Evolutionary conservation across 2,797 vertebrate genomes (phyloP), one percentile per base, ranked within the genome.

Genomic region (Heteromormyrus szaboi): DNA sequence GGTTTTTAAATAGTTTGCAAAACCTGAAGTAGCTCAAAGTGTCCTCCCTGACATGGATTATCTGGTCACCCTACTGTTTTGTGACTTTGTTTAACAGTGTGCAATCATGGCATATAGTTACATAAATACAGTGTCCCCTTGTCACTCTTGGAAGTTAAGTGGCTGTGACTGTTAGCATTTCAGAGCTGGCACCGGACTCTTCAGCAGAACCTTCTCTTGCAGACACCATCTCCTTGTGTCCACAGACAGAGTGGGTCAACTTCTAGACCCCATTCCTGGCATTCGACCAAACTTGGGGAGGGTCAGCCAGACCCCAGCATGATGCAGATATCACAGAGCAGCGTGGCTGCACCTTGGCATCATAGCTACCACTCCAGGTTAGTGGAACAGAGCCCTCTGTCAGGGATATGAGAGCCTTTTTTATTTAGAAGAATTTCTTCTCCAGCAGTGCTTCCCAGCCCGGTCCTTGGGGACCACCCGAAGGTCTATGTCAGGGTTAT

Each of bases 221-320:
- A 87, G 4, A 83, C 59, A 62, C 54, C 56, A 17, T 85, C 4
- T 54, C 59, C 44, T 37, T 88, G 33, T 90, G 62, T 89, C 50
- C n/a, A 25, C 93, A 99, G 98, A 94, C 95, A 94, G 92, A 95
- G 95, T 87, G 97, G 98, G 88, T 91, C 95, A 1, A 92, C 93
- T 0, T 95, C 96, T 89, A 96, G 97, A 53, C 97, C 98, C 89
- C 97, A 98, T 93, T 99, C 98, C 22, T 99, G 98, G 98, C 98
- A 99, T 93, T 98, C 97, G 1, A 96, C 95, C 62, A 99, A 97
- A 93, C 91, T 97, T 6, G 91, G 54, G 0, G 96, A 97, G 88
- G 93, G 92, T 93, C 96, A 94, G 9, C 94, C 93, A 9, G 94
- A 96, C 92, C 91, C 95, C 93, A 96, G 97, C 96, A 97, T 97